Evolutionary conservation across 2,888 invertebrate genomes (phyloP).

Genomic region (Uloborus plumipes): DNA sequence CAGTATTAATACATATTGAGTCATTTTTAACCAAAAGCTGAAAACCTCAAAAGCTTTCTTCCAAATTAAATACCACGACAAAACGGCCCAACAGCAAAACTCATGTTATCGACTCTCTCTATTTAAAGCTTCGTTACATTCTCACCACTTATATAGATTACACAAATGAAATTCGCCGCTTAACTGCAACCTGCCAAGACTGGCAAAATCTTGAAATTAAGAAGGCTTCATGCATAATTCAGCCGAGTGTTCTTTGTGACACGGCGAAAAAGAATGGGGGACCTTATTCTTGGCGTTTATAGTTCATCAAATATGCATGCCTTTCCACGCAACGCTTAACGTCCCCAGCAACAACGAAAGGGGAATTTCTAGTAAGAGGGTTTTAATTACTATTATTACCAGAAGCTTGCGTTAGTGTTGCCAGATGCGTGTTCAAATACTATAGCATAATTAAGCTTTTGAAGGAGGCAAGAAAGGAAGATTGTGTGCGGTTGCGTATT

Average conservation of each 20-base stretch:
- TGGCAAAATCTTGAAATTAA: not conserved
- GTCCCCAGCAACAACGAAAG: constrained; percentile 9
- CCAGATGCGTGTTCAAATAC: constrained; percentile 7
- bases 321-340: constrained; percentile 8
- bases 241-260: not conserved
- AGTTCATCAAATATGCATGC: constrained; percentile 28
- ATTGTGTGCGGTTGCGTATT: too few relatives aligned
- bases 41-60: too few relatives aligned
- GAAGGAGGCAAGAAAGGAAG: not conserved
- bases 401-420: constrained; percentile 8
- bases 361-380: constrained; percentile 33
- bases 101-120: not conserved
- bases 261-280: not conserved
- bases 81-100: too few relatives aligned
- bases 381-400: constrained; percentile 55
- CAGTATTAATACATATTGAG: too few relatives aligned
- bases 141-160: not conserved
- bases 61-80: too few relatives aligned
- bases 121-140: constrained; percentile 2
- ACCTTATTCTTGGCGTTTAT: too few relatives aligned
- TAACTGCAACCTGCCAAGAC: not conserved
- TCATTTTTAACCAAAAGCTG: too few relatives aligned
- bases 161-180: constrained; percentile 8
- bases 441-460: constrained; percentile 20
- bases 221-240: constrained; percentile 26